These are phyloP conservation scores for Limnephilus auricula DNA, from an alignment of 2,888 invertebrate species.

Conservation along the genomic window DNA sequence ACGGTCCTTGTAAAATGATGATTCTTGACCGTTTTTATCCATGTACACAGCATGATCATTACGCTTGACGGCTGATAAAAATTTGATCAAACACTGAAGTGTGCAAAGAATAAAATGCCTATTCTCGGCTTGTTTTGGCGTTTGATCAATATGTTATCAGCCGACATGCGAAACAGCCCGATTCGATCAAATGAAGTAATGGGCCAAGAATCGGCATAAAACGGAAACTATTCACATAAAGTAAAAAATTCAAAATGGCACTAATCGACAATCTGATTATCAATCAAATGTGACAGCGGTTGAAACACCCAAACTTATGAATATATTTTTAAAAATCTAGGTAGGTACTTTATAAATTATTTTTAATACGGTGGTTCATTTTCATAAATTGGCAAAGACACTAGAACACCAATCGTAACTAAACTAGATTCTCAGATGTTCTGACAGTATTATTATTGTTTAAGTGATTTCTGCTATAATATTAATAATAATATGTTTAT, in stretches of 20 bases:
- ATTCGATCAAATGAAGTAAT: not conserved
- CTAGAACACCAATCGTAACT: constrained; percentile 30
- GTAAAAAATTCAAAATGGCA: not conserved
- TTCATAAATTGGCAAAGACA: constrained; percentile 22
- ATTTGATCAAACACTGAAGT: no score
- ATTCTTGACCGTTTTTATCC: not conserved
- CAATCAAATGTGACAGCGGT: not conserved
- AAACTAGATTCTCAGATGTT: constrained; percentile 4
- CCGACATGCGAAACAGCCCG: not conserved
- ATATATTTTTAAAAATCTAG: not conserved
- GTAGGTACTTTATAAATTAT: not conserved
- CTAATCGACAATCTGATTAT: not conserved
- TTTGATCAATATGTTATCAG: not conserved
- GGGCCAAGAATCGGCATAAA: not conserved
- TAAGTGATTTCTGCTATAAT: constrained; percentile 23
- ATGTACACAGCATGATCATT: no score
- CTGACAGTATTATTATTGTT: not conserved
- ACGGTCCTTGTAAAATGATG: not conserved
- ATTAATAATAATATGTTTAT: not conserved
- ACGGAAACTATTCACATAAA: not conserved
- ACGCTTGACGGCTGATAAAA: no score
- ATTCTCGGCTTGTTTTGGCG: not conserved
- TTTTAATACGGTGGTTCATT: not conserved
- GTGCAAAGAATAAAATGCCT: not conserved
- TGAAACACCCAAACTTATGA: not conserved